These are phyloP conservation scores for Ceratina japonica DNA, from an alignment of 1,140 invertebrate genomes.

Conservation along the genomic window DNA sequence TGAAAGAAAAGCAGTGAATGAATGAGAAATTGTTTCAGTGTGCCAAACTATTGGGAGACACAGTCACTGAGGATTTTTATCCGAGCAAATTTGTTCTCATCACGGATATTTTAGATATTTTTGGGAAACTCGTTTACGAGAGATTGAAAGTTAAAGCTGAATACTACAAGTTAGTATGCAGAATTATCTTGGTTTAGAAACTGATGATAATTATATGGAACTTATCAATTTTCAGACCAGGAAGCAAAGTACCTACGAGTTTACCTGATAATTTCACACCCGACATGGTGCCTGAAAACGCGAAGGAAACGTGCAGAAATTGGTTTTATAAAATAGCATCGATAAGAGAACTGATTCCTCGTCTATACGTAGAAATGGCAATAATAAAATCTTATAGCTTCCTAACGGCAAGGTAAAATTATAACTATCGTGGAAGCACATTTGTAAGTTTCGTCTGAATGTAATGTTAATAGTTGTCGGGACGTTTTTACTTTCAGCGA, in stretches of 20 bases:
- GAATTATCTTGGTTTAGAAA: too few relatives aligned
- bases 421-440: constrained; percentile 12
- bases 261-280: constrained; percentile 86
- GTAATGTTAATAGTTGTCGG: constrained; percentile 26
- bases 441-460: neutral
- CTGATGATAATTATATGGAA: neutral
- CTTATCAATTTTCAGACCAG: constrained; percentile 67
- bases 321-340: constrained; percentile 99
- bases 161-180: constrained; percentile 80
- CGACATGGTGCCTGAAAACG: constrained; percentile 90
- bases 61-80: constrained; percentile 95
- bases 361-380: constrained; percentile 96
- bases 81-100: constrained; percentile 98
- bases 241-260: constrained; percentile 78
- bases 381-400: constrained; percentile 95
- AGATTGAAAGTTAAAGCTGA: constrained; percentile 90
- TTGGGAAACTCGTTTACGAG: constrained; percentile 95
- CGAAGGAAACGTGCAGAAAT: constrained; percentile 97
- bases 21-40: constrained; percentile 82
- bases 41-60: constrained; percentile 94
- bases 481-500: constrained; percentile 80
- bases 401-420: constrained; percentile 83
- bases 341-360: constrained; percentile 96
- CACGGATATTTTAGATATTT: constrained; percentile 96
- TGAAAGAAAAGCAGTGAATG: constrained; percentile 16